Evolutionary conservation across 2,888 invertebrate species (phyloP).

Genomic region (Melanostoma scalare): DNA sequence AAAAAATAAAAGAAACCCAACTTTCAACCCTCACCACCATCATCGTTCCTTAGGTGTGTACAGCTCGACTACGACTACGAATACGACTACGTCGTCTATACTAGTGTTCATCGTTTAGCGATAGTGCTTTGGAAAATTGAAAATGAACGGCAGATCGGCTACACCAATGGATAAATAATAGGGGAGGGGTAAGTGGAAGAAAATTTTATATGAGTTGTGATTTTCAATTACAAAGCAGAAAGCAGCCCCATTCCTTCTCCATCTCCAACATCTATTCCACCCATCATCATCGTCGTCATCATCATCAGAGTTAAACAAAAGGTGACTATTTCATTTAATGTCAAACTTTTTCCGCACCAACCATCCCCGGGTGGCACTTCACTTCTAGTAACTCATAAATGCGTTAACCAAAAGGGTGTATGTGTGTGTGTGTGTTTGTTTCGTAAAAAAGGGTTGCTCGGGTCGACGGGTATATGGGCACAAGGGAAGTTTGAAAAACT

Average conservation of each 20-base stretch:
- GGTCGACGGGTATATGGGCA: not conserved
- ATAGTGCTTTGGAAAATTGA: constrained; percentile 73
- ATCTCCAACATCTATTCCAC: not conserved
- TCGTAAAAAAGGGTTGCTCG: constrained; percentile 16
- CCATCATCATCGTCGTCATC: constrained; percentile 27
- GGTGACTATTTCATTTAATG: constrained; percentile 73
- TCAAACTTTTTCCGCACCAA: constrained; percentile 64
- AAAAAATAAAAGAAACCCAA: constrained; percentile 13
- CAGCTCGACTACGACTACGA: no score
- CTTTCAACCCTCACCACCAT: not conserved
- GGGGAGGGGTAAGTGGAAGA: constrained; percentile 32
- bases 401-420: constrained; percentile 59
- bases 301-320: constrained; percentile 67
- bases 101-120: constrained; percentile 71
- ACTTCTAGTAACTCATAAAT: constrained; percentile 67
- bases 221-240: constrained; percentile 71
- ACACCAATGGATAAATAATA: constrained; percentile 16
- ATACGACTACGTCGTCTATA: not conserved
- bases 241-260: constrained; percentile 33
- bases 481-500: constrained; percentile 17
- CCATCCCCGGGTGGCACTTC: constrained; percentile 4
- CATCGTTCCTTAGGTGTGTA: constrained; percentile 11
- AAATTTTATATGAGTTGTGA: constrained; percentile 69
- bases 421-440: not conserved
- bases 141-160: constrained; percentile 64